phyloP scores from a whole-genome alignment of 1,140 invertebrate species.

The Papilio dardanus region DNA sequence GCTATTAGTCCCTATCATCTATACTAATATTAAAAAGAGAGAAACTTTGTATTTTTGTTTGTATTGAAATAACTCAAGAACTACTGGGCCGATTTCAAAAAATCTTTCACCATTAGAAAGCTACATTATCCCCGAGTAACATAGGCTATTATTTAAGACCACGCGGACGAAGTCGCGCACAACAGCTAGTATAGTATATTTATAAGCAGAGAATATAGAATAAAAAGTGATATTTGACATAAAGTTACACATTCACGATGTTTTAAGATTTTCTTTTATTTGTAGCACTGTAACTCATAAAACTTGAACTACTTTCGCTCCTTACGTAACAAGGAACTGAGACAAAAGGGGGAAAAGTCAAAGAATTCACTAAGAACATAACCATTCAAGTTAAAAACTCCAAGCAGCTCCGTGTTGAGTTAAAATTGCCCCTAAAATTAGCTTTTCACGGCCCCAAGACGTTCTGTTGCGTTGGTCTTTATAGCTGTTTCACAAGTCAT shows the following conservation, averaged over 20 bases:
- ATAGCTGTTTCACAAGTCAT: conserved; percentile 38
- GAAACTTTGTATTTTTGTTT: too few species aligned
- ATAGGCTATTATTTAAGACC: too few species aligned
- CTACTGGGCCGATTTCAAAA: too few species aligned
- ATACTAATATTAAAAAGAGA: too few species aligned
- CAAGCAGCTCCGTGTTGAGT: conserved; percentile 23
- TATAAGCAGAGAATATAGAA: too few species aligned
- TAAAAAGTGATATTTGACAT: too few species aligned
- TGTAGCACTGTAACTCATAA: not conserved
- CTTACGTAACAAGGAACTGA: conserved; percentile 5
- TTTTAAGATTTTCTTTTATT: not conserved
- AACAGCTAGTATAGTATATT: too few species aligned
- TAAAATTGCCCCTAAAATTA: conserved; percentile 39
- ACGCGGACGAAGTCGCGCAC: too few species aligned
- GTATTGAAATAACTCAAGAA: too few species aligned
- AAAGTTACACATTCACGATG: not conserved
- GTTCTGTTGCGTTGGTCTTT: conserved; percentile 32
- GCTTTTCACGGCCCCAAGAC: conserved; percentile 23
- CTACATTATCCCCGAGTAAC: too few species aligned
- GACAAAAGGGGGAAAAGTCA: conserved; percentile 16
- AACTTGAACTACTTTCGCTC: conserved; percentile 19
- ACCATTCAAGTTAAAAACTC: conserved; percentile 30
- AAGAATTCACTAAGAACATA: conserved; percentile 22
- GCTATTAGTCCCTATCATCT: too few species aligned
- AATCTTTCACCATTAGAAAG: too few species aligned